Evolutionary conservation across 2,797 vertebrate genomes (phyloP), one percentile per base, ranked within the genome.

Genomic region (Oreochromis mossambicus): DNA sequence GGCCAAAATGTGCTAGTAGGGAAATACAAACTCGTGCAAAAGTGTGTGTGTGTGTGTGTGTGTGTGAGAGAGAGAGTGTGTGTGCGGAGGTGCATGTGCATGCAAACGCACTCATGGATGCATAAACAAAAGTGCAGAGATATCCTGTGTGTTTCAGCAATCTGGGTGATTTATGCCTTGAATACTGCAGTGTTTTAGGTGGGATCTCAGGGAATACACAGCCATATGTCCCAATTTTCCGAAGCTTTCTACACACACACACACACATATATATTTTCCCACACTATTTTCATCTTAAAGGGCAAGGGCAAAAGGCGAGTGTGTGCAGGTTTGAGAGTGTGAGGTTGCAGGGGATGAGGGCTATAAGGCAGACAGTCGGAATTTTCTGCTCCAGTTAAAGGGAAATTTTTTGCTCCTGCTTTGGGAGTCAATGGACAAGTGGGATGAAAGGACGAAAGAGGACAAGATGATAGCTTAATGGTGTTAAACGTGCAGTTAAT

Each of bases 121-220:
- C 83, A 86, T 79, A 81, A 81, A 87, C 81, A 84, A 50, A 88
- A 90, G 86, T 15, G 54, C 80, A 88, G 83, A 81, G 78, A 84
- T 90, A 87, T 83, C 82, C 58, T 90, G 87, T 93, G 92, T 89
- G 90, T 92, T 93, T 90, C 91, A 94, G 88, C 92, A 92, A 89
- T 95, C 94, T 92, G 91, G 89, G 89, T 95, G 93, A 95, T 95
- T 95, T 95, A 95, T 95, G 92, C 77, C 75, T 92, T 91, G 90
- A 93, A 92, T 90, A 86, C 90, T 92, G 91, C 92, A 88, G 90
- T 92, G 91, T 93, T 94, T 94, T 94, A 91, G 91, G 90, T 91
- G 88, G 91, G 92, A 91, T 95, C 93, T 92, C 81, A 51, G 94
- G 94, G 93, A 95, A 93, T 94, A 93, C 91, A 88, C 77, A 55